phyloP scores from a whole-genome alignment of 2,113 vertebrate genomes.

The Ptychochromis oligacanthus region DNA sequence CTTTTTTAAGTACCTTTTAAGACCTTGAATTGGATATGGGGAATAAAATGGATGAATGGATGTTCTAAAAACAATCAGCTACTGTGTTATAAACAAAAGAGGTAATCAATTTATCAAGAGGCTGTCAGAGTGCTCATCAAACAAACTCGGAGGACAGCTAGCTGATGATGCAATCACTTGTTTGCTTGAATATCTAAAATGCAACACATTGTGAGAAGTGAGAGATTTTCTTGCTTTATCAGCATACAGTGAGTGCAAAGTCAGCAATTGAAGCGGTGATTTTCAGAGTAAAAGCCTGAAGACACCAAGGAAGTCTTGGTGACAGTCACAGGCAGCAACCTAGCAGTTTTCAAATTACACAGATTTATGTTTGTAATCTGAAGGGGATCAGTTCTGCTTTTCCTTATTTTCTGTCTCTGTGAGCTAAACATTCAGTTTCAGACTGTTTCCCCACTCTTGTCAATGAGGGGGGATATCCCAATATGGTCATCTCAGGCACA shows the following conservation, averaged over 20 bases:
- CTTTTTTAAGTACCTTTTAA: too few relatives aligned
- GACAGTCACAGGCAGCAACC: too few relatives aligned
- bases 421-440: too few relatives aligned
- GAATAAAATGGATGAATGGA: neutral
- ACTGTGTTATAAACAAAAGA: neutral
- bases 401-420: too few relatives aligned
- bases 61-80: neutral
- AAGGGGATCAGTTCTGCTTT: too few relatives aligned
- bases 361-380: too few relatives aligned
- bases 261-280: neutral
- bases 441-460: too few relatives aligned
- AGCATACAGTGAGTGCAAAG: neutral
- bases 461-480: too few relatives aligned
- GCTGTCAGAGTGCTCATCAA: neutral
- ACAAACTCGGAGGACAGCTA: neutral
- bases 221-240: neutral
- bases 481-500: too few relatives aligned
- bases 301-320: too few relatives aligned
- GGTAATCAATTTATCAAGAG: neutral
- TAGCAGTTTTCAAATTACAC: too few relatives aligned
- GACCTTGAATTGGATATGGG: too few relatives aligned
- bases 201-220: neutral
- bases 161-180: neutral
- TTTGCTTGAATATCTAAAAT: neutral
- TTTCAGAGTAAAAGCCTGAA: neutral